A percentile compares a stretch with the other conserved stretches of the same genome.
phyloP scores from a whole-genome alignment of 2,888 invertebrate species.

The Cryptophagus acutangulus region DNA sequence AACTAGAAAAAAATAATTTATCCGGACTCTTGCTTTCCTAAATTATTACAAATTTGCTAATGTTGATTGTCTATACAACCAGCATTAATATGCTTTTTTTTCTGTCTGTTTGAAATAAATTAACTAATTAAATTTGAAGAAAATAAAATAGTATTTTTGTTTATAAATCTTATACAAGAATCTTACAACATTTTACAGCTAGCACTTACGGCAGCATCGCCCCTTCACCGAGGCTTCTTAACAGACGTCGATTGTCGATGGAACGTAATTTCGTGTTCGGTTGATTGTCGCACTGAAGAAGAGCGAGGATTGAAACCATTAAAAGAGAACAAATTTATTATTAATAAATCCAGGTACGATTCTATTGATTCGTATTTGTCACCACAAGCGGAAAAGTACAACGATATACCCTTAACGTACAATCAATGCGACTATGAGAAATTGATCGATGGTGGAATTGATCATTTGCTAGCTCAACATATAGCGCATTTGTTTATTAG shows the following conservation, averaged over 20 bases:
- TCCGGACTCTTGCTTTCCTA: too few relatives aligned
- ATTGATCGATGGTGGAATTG: slow-evolving; percentile 82
- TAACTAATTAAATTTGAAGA: slow-evolving; percentile 6
- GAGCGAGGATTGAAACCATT: slow-evolving; percentile 79
- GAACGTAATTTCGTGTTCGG: slow-evolving; percentile 94
- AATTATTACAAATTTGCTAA: too few relatives aligned
- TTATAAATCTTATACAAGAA: not conserved
- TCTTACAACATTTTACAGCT: slow-evolving; percentile 55
- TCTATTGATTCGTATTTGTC: slow-evolving; percentile 97
- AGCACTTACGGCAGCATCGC: slow-evolving; percentile 95
- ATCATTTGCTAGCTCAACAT: slow-evolving; percentile 89
- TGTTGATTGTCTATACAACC: too few relatives aligned
- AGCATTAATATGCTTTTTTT: too few relatives aligned
- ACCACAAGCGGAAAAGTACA: slow-evolving; percentile 82
- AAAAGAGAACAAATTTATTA: slow-evolving; percentile 70
- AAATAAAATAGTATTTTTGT: not conserved
- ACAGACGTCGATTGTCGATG: slow-evolving; percentile 97
- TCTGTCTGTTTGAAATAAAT: too few relatives aligned
- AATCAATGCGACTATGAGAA: slow-evolving; percentile 79
- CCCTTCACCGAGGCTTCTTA: slow-evolving; percentile 87
- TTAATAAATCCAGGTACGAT: slow-evolving; percentile 93
- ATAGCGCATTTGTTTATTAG: slow-evolving; percentile 97
- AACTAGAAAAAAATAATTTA: too few relatives aligned
- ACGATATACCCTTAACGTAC: slow-evolving; percentile 87
- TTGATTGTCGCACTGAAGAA: slow-evolving; percentile 90